A percentile compares a stretch with the other conserved stretches of the same genome.
Evolutionary conservation across 30 jellyfish, hydroid and myxozoan species (phyloP).

Genomic region (Aurelia aurita complex sp. Pacific): DNA sequence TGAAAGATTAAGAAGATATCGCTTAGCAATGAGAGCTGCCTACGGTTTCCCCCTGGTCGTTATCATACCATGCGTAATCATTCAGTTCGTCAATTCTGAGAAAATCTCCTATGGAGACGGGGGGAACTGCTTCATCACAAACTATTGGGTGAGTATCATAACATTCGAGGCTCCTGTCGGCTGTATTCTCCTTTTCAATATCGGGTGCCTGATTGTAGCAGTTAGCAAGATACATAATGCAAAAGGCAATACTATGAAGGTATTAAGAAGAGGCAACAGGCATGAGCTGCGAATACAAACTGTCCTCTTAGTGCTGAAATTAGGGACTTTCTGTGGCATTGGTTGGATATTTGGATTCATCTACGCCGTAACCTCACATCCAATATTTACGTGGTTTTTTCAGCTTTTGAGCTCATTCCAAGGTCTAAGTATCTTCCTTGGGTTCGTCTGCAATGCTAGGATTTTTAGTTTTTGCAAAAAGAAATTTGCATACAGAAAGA

Average conservation of each 20-base stretch:
- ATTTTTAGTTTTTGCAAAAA: neutral
- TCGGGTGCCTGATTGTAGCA: conserved; percentile 31
- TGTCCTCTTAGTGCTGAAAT: conserved; percentile 11
- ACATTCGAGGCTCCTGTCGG: conserved; percentile 50
- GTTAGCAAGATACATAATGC: conserved; percentile 30
- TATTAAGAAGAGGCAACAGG: conserved; percentile 12
- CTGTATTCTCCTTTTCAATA: conserved; percentile 24
- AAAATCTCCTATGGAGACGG: conserved; percentile 40
- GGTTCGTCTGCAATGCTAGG: conserved; percentile 29
- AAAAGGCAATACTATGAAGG: conserved; percentile 1
- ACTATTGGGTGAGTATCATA: conserved; percentile 42
- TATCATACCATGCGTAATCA: conserved; percentile 35
- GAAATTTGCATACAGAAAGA: neutral
- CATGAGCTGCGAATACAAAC: conserved; percentile 27
- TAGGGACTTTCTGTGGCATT: conserved; percentile 52
- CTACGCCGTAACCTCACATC: conserved; percentile 2
- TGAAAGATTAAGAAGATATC: conserved; percentile 29
- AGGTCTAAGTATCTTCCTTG: conserved; percentile 40
- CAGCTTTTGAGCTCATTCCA: conserved; percentile 45
- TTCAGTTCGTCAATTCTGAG: conserved; percentile 19
- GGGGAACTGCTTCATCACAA: conserved; percentile 49
- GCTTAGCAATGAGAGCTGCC: conserved; percentile 25
- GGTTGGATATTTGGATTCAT: conserved; percentile 65
- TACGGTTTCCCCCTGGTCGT: conserved; percentile 41
- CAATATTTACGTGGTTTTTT: conserved; percentile 15